These are phyloP conservation scores for Dioctria rufipes DNA, from an alignment of 2,888 invertebrate genomes.

Conservation along the genomic window DNA sequence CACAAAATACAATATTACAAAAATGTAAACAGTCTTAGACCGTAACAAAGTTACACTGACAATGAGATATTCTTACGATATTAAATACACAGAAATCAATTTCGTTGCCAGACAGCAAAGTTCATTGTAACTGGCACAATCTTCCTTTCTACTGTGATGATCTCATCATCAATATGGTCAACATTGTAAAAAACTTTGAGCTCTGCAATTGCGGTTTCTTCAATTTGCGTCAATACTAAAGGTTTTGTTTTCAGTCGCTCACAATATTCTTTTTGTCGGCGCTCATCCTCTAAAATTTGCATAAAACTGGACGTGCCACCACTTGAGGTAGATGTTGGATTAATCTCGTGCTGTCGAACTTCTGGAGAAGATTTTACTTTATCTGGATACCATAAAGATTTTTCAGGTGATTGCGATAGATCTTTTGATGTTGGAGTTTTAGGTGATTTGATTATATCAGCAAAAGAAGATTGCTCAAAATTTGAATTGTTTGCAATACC, in stretches of 20 bases:
- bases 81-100: neutral
- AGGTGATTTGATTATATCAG: slow-evolving; percentile 66
- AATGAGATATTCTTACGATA: too few relatives aligned
- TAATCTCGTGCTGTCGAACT: neutral
- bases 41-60: too few relatives aligned
- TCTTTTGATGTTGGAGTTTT: slow-evolving; percentile 53
- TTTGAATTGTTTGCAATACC: slow-evolving; percentile 57
- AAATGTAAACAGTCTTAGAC: too few relatives aligned
- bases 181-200: slow-evolving; percentile 82
- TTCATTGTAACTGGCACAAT: slow-evolving; percentile 65
- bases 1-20: neutral
- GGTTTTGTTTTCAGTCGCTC: slow-evolving; percentile 82
- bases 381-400: neutral
- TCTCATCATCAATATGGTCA: slow-evolving; percentile 80
- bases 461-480: slow-evolving; percentile 64
- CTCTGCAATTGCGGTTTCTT: slow-evolving; percentile 89
- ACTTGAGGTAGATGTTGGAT: slow-evolving; percentile 19
- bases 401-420: neutral
- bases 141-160: slow-evolving; percentile 76
- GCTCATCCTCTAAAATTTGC: slow-evolving; percentile 81
- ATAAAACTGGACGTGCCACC: slow-evolving; percentile 3
- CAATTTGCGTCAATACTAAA: slow-evolving; percentile 84
- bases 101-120: slow-evolving; percentile 66
- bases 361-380: neutral
- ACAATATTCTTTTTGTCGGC: slow-evolving; percentile 80